A percentile compares a stretch with the other conserved stretches of the same genome.
These are phyloP conservation scores for Hydra vulgaris DNA, from an alignment of 30 jellyfish, hydroid and myxozoan genomes.

Conservation along the genomic window DNA sequence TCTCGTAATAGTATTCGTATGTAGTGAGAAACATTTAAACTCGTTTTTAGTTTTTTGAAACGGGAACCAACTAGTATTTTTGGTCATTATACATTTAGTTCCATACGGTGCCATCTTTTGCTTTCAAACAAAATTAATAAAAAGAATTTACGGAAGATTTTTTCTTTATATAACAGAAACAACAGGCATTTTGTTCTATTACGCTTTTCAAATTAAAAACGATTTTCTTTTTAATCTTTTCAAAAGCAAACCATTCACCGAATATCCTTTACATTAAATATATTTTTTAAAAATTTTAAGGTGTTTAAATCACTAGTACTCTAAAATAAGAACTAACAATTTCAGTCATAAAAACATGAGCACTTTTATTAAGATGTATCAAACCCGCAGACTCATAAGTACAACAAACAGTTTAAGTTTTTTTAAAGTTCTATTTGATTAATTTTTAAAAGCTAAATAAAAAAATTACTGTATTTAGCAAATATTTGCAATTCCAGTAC, in stretches of 20 bases:
- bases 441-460: neutral
- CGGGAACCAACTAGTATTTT: neutral
- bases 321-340: no score
- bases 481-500: neutral
- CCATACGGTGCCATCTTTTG: neutral
- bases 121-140: neutral
- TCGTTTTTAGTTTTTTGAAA: neutral
- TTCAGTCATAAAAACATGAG: no score
- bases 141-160: neutral
- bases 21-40: no score
- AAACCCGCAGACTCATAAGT: neutral
- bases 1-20: no score
- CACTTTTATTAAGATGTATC: neutral
- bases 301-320: no score
- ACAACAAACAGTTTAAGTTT: neutral
- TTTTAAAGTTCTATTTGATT: neutral
- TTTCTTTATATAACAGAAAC: neutral
- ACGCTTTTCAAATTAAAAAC: neutral
- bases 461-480: neutral
- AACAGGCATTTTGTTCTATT: neutral
- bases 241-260: neutral
- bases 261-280: neutral
- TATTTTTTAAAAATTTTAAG: no score
- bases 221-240: neutral
- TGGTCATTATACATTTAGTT: neutral